Evolutionary conservation across 2,888 invertebrate species (phyloP).

Genomic region (Ornithoptera priamus): DNA sequence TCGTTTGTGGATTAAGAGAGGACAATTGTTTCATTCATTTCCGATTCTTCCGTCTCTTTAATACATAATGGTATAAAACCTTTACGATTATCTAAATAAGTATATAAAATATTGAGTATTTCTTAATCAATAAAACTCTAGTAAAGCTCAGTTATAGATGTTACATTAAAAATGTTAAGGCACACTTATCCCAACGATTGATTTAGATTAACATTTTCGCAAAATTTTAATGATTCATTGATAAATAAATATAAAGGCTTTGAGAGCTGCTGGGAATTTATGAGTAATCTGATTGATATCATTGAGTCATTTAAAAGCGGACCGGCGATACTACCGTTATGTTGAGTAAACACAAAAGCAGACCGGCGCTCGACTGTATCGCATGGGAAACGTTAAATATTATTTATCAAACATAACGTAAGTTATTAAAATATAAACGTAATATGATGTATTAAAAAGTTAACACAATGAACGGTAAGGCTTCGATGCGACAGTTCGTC

Average conservation of each 20-base stretch:
- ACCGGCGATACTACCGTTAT: conserved; percentile 22
- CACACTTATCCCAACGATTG: no score
- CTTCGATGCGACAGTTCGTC: neutral
- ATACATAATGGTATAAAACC: no score
- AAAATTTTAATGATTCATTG: neutral
- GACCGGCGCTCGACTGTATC: conserved; percentile 3
- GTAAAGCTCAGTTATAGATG: no score
- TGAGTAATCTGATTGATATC: conserved; percentile 35
- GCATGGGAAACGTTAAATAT: conserved; percentile 5
- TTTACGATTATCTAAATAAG: no score
- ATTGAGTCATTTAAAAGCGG: conserved; percentile 50
- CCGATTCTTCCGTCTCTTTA: no score
- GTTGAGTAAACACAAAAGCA: conserved; percentile 17
- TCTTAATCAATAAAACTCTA: no score
- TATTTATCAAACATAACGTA: neutral
- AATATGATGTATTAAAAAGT: no score
- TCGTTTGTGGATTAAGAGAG: no score
- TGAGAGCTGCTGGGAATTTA: conserved; percentile 13
- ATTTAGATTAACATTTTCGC: neutral
- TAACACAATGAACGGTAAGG: no score
- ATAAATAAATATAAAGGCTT: conserved; percentile 1
- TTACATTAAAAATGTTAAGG: no score
- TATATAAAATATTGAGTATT: no score
- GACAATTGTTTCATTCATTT: no score
- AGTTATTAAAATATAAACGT: conserved; percentile 22